phyloP scores from a whole-genome alignment of 2,113 vertebrate species.

The Cettia cetti region DNA sequence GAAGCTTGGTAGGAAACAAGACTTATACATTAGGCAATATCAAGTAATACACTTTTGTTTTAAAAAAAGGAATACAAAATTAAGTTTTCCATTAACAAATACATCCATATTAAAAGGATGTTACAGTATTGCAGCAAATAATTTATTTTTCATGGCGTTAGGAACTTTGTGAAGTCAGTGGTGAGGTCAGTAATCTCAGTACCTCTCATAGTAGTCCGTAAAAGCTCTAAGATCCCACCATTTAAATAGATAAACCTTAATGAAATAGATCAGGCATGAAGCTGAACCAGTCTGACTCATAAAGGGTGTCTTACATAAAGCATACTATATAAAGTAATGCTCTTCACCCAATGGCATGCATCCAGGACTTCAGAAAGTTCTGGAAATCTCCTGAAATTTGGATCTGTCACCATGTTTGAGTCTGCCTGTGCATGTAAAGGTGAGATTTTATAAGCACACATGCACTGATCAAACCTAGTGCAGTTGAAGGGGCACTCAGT shows the following conservation, averaged over 20 bases:
- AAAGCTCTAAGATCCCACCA: neutral
- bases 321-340: constrained; percentile 19
- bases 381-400: neutral
- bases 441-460: neutral
- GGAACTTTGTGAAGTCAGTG: neutral
- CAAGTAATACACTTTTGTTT: neutral
- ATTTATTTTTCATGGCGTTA: neutral
- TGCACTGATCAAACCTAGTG: neutral
- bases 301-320: constrained; percentile 20
- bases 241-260: neutral
- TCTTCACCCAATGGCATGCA: neutral
- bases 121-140: neutral
- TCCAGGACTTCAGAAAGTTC: neutral
- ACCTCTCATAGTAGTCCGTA: neutral
- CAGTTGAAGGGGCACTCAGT: neutral
- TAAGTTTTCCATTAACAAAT: neutral
- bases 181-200: neutral
- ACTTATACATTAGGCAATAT: neutral
- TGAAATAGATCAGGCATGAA: neutral
- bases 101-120: neutral
- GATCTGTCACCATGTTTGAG: neutral
- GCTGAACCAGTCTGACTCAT: constrained; percentile 37
- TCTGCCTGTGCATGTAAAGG: neutral
- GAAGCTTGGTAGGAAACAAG: neutral
- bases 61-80: neutral